Evolutionary conservation across 2,888 invertebrate genomes (phyloP).

Genomic region (Stenodema calcarata): DNA sequence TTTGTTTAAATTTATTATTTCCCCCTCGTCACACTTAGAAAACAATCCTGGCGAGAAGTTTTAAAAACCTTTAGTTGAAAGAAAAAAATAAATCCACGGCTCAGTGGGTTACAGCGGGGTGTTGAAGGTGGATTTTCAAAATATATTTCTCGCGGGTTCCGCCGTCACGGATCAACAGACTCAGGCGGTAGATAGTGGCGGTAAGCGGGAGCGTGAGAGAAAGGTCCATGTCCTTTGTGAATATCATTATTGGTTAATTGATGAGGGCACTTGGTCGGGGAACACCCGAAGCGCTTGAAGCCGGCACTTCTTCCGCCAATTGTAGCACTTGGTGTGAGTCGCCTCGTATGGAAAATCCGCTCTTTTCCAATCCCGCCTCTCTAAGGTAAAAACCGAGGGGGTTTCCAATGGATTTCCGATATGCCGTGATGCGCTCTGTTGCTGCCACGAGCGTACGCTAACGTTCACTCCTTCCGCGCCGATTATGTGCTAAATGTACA

Average conservation of each 20-base stretch:
- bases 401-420: too few relatives aligned
- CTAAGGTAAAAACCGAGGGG: neutral
- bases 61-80: neutral
- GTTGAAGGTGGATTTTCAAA: constrained; percentile 21
- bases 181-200: neutral
- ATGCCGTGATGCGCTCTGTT: too few relatives aligned
- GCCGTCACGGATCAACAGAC: neutral
- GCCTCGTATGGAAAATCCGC: neutral
- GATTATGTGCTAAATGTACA: too few relatives aligned
- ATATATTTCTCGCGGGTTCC: constrained; percentile 8
- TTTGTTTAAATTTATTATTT: neutral
- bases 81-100: constrained; percentile 19
- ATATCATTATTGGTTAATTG: constrained; percentile 33
- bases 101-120: neutral
- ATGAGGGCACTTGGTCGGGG: neutral
- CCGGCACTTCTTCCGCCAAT: neutral
- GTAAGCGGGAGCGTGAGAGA: neutral
- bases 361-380: neutral
- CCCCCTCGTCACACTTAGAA: constrained; percentile 22
- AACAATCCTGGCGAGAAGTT: neutral
- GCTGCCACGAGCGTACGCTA: too few relatives aligned
- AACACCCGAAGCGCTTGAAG: neutral
- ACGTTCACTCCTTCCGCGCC: too few relatives aligned
- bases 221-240: neutral
- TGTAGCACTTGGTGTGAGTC: neutral